Conservation (phyloP, 2,113 vertebrate genomes). For the Chionomys nivalis region DNA sequence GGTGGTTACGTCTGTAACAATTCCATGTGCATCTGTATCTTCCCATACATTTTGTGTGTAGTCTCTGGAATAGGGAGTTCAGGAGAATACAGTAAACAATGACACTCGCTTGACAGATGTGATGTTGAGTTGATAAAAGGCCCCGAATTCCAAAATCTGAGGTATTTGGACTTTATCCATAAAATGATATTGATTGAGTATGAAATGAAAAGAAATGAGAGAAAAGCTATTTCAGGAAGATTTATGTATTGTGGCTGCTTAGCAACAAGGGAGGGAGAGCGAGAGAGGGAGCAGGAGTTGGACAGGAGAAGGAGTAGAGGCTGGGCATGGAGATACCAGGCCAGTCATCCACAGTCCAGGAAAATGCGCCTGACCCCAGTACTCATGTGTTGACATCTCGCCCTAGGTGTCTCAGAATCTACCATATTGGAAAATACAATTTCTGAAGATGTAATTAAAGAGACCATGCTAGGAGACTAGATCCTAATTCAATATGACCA, state of each 20-base stretch:
- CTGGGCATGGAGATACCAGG: not conserved
- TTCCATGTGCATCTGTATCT: not conserved
- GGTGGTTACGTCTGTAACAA: not conserved
- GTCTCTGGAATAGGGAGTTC: not conserved
- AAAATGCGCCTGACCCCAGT: not conserved
- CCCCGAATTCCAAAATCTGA: conserved; percentile 36
- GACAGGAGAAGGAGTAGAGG: not conserved
- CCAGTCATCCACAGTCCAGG: not conserved
- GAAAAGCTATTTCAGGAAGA: conserved; percentile 42
- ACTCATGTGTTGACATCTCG: not conserved
- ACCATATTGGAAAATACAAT: not conserved
- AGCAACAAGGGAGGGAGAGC: not conserved
- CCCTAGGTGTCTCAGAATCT: not conserved
- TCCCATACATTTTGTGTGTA: not conserved
- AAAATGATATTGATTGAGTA: conserved; percentile 16
- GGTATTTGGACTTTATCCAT: conserved; percentile 37
- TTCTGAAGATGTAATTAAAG: not conserved
- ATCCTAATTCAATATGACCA: not conserved
- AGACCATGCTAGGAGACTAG: not conserved
- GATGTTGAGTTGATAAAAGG: not conserved
- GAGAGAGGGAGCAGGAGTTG: not conserved
- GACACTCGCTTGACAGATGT: not conserved
- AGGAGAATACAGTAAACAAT: not conserved
- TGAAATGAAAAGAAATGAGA: not conserved
- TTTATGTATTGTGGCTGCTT: not conserved